These are phyloP conservation scores for Cyprinella venusta DNA, from an alignment of 2,797 vertebrate species.

Conservation along the genomic window DNA sequence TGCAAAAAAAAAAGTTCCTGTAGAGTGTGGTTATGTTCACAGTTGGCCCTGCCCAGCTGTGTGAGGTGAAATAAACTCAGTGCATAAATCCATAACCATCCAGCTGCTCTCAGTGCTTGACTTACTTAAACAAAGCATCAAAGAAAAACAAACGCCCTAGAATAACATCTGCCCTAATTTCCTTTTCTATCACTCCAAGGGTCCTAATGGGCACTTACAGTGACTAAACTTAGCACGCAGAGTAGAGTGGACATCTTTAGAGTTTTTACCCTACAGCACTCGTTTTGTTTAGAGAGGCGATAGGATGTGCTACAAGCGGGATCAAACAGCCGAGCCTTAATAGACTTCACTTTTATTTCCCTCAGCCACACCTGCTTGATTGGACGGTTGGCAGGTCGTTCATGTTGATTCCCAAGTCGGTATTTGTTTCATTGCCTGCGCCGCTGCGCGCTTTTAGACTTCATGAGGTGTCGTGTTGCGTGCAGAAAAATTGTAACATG, in stretches of 20 bases:
- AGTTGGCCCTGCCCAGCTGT: slow-evolving; percentile 24
- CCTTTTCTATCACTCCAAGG: slow-evolving; percentile 1
- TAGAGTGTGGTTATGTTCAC: slow-evolving; percentile 9
- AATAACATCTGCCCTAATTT: slow-evolving; percentile 45
- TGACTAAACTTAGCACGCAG: slow-evolving; percentile 10
- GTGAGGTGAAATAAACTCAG: slow-evolving; percentile 27
- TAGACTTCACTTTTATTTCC: slow-evolving; percentile 51
- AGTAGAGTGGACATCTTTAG: too few species aligned
- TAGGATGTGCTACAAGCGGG: slow-evolving; percentile 5
- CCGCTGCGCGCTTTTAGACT: slow-evolving; percentile 28
- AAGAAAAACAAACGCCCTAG: slow-evolving; percentile 19
- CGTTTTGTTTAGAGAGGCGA: neutral
- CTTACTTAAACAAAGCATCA: slow-evolving; percentile 31
- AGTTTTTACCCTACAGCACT: slow-evolving; percentile 13
- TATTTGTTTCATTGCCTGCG: slow-evolving; percentile 38
- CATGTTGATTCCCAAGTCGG: slow-evolving; percentile 49
- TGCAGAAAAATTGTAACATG: slow-evolving; percentile 42
- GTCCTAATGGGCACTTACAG: slow-evolving; percentile 24
- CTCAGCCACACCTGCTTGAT: slow-evolving; percentile 39
- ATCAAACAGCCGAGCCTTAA: slow-evolving; percentile 24
- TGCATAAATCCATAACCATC: slow-evolving; percentile 36
- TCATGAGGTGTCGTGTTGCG: slow-evolving; percentile 32
- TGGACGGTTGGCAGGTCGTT: slow-evolving; percentile 41
- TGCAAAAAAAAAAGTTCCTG: neutral
- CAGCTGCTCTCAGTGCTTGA: slow-evolving; percentile 31